Conservation (phyloP, 2,797 vertebrate species). For the Manis crassicaudata region DNA sequence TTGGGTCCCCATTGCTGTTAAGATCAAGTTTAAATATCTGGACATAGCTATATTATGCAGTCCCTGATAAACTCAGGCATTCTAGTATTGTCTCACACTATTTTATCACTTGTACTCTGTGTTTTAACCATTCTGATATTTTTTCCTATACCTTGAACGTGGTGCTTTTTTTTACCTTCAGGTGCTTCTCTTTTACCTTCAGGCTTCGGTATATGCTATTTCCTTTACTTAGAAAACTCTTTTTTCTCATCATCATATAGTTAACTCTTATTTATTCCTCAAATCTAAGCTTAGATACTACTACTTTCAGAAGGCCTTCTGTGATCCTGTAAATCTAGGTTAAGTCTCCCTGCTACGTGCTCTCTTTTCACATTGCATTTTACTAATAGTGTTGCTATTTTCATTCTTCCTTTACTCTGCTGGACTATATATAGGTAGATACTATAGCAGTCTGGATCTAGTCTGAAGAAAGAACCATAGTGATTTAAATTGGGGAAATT, state of each 20-base stretch:
- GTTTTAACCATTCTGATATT: background rate
- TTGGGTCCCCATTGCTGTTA: background rate
- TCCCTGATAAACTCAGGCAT: background rate
- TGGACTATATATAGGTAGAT: background rate
- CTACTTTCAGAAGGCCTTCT: background rate
- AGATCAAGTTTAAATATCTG: background rate
- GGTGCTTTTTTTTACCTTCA: no score
- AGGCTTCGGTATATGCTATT: background rate
- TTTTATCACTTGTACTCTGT: background rate
- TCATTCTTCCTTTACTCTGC: background rate
- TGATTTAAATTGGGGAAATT: background rate
- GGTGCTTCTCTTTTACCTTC: background rate
- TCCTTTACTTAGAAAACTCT: background rate
- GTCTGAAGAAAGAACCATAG: background rate
- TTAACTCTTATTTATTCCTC: background rate
- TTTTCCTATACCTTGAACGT: background rate
- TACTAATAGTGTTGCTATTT: slow-evolving; percentile 3
- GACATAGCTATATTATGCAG: no score
- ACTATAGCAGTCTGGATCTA: background rate
- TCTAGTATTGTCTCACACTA: background rate
- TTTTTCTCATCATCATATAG: background rate
- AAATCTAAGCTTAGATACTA: background rate
- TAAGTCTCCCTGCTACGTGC: background rate
- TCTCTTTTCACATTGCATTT: background rate
- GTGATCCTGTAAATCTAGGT: background rate